Conservation (phyloP, 30 jellyfish, hydroid and myxozoan species). For the Turritopsis rubra region DNA sequence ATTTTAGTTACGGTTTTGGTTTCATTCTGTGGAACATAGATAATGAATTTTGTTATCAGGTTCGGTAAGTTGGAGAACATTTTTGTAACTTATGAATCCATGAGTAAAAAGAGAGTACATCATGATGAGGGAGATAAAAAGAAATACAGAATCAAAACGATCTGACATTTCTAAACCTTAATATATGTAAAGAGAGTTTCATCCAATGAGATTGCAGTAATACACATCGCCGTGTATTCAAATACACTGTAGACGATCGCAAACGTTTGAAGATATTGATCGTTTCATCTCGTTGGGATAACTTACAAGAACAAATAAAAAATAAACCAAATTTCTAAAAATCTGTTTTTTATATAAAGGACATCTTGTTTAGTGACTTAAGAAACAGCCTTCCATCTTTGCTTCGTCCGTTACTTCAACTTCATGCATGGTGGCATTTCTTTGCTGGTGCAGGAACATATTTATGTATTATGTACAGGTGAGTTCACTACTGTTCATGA, state of each 20-base stretch:
- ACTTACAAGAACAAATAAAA: not conserved
- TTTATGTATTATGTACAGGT: slow-evolving; percentile 49
- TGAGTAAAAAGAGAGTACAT: not conserved
- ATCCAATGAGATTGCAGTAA: no score
- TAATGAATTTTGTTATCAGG: slow-evolving; percentile 68
- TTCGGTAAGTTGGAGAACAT: slow-evolving; percentile 46
- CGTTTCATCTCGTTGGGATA: no score
- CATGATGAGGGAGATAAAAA: no score
- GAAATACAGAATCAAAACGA: no score
- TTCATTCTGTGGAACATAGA: slow-evolving; percentile 91
- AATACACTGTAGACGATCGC: not conserved
- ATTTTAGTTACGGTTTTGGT: slow-evolving; percentile 70
- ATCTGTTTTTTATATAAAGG: no score
- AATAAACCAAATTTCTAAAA: not conserved
- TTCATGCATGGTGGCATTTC: slow-evolving; percentile 97
- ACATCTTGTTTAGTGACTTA: slow-evolving; percentile 54
- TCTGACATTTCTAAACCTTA: no score
- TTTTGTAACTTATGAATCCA: not conserved
- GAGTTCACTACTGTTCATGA: not conserved
- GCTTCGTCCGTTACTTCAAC: slow-evolving; percentile 60
- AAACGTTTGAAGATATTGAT: no score
- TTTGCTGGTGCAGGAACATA: slow-evolving; percentile 81
- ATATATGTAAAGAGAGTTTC: no score
- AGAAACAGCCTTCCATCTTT: slow-evolving; percentile 63
- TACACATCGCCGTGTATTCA: no score